phyloP scores from a whole-genome alignment of 2,888 invertebrate genomes.

The Noctua janthe region DNA sequence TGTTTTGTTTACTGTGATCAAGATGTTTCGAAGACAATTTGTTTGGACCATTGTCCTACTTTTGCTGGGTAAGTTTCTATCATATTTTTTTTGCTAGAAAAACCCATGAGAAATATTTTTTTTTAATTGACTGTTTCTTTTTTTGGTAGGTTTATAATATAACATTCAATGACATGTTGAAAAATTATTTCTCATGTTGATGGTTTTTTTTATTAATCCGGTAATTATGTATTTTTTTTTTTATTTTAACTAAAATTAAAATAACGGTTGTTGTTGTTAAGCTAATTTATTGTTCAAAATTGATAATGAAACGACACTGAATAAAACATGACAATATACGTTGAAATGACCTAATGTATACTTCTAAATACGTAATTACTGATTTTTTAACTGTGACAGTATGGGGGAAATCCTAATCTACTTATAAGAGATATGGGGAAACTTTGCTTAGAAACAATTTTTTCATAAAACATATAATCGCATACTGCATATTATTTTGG shows the following conservation, averaged over 20 bases:
- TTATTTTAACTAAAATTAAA: not conserved
- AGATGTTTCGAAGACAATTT: conserved; percentile 71
- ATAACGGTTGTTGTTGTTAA: too few relatives aligned
- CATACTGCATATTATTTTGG: not conserved
- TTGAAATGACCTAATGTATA: not conserved
- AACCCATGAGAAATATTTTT: not conserved
- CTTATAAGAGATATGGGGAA: not conserved
- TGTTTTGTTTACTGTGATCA: conserved; percentile 42
- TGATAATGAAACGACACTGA: not conserved
- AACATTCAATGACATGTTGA: not conserved
- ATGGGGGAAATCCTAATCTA: not conserved
- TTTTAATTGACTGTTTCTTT: not conserved
- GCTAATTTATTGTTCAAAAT: not conserved
- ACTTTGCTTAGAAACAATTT: not conserved
- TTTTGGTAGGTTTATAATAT: not conserved
- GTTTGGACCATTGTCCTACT: conserved; percentile 69
- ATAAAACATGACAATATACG: not conserved
- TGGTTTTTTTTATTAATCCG: not conserved
- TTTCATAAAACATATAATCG: not conserved
- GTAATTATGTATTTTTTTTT: not conserved
- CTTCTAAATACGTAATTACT: not conserved
- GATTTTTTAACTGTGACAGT: not conserved
- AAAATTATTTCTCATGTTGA: not conserved
- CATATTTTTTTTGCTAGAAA: not conserved
- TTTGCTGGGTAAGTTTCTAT: conserved; percentile 71